These are phyloP conservation scores for Dorcus parallelipipedus DNA, from an alignment of 2,888 invertebrate genomes.

Conservation along the genomic window DNA sequence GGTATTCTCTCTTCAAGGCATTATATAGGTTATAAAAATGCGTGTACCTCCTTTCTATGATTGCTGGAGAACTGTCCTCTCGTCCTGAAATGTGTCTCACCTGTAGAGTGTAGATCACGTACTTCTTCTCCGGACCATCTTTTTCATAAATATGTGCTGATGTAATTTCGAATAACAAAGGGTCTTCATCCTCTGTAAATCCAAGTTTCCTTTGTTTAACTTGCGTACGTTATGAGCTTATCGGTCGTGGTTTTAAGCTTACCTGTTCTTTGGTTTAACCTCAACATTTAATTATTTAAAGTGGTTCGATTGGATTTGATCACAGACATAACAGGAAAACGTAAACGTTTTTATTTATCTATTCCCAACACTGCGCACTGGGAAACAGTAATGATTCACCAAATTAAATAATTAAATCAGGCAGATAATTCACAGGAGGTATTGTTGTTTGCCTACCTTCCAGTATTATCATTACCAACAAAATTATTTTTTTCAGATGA, in stretches of 20 bases:
- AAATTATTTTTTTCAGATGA: too few relatives aligned
- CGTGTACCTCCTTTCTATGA: constrained; percentile 69
- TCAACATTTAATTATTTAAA: constrained; percentile 5
- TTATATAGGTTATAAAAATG: constrained; percentile 66
- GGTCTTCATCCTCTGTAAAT: constrained; percentile 33
- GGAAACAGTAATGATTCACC: too few relatives aligned
- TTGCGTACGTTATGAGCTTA: not conserved
- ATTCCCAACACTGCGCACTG: too few relatives aligned
- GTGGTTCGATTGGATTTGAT: too few relatives aligned
- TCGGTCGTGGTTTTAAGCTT: not conserved
- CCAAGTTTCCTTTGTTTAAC: too few relatives aligned
- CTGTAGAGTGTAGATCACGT: constrained; percentile 67
- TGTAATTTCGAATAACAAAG: constrained; percentile 63
- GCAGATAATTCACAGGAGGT: too few relatives aligned
- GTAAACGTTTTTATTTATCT: too few relatives aligned
- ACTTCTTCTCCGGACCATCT: constrained; percentile 62
- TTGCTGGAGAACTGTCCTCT: constrained; percentile 58
- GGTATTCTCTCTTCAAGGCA: constrained; percentile 58
- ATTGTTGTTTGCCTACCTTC: too few relatives aligned
- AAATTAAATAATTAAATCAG: too few relatives aligned
- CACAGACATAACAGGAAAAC: too few relatives aligned
- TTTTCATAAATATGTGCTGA: constrained; percentile 63
- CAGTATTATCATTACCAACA: too few relatives aligned
- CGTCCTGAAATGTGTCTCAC: constrained; percentile 58
- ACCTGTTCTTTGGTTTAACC: constrained; percentile 4